phyloP scores from a whole-genome alignment of 2,113 vertebrate species.

The Nycticebus coucang region DNA sequence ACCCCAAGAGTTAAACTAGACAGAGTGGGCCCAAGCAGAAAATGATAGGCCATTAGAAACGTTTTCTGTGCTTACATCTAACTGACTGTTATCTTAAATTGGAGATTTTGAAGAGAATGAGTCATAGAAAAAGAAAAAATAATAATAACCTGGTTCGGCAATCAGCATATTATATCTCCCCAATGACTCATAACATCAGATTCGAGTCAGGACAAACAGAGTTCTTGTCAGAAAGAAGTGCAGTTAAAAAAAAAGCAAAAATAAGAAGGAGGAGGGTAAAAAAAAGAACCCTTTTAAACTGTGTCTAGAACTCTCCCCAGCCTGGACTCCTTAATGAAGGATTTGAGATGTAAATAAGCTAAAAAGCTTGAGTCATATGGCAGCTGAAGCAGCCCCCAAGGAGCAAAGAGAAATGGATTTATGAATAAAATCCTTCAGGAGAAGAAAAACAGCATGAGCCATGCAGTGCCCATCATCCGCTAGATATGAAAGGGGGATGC shows the following conservation, averaged over 20 bases:
- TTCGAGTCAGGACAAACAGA: conserved; percentile 76
- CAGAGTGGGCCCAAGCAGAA: not conserved
- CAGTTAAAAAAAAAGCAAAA: conserved; percentile 72
- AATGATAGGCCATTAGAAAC: conserved; percentile 55
- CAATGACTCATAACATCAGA: conserved; percentile 72
- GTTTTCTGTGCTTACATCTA: conserved; percentile 55
- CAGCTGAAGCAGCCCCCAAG: not conserved
- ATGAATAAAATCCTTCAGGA: not conserved
- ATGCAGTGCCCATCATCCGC: rapidly evolving
- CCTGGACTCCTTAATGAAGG: not conserved
- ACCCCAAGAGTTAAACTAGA: conserved; percentile 23
- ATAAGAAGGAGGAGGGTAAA: not conserved
- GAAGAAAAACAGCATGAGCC: not conserved
- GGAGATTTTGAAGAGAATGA: conserved; percentile 72
- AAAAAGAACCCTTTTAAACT: not conserved
- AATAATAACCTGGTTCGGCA: conserved; percentile 71
- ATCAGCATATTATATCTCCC: conserved; percentile 72
- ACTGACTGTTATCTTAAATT: conserved; percentile 73
- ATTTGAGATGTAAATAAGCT: not conserved
- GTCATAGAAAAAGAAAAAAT: conserved; percentile 70
- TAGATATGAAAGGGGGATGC: rapidly evolving
- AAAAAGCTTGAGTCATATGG: not conserved
- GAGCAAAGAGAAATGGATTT: not conserved
- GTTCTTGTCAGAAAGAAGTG: conserved; percentile 60
- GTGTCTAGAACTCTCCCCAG: not conserved